Conservation (phyloP, 2,797 vertebrate species). For the Oreochromis mossambicus region DNA sequence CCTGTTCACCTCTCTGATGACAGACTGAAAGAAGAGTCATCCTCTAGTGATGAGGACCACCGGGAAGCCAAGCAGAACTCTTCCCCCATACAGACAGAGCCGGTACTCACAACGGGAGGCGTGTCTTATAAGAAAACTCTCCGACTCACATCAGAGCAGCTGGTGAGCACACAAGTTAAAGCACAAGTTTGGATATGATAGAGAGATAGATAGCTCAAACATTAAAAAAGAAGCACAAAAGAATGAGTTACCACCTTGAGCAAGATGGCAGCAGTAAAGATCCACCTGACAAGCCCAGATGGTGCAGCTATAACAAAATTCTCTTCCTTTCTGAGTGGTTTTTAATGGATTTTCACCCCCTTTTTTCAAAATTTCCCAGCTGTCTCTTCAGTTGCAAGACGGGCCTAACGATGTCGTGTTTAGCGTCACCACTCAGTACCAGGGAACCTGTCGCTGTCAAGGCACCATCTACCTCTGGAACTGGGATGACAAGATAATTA, state of each 20-base stretch:
- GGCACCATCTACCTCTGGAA: constrained; percentile 98
- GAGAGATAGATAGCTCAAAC: neutral
- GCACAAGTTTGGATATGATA: neutral
- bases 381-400: constrained; percentile 87
- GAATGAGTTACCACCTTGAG: neutral
- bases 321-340: neutral
- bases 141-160: constrained; percentile 90
- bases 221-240: neutral
- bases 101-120: constrained; percentile 65
- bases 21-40: constrained; percentile 90
- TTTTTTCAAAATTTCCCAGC: constrained; percentile 49
- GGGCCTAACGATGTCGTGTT: constrained; percentile 93
- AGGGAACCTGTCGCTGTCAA: constrained; percentile 95
- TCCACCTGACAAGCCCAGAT: neutral
- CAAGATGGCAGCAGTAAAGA: neutral
- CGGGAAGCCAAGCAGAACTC: constrained; percentile 70
- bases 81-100: constrained; percentile 61
- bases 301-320: neutral
- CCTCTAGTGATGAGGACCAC: constrained; percentile 91
- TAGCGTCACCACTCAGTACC: constrained; percentile 97
- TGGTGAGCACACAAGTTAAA: constrained; percentile 72
- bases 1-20: neutral
- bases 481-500: constrained; percentile 96
- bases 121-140: constrained; percentile 94
- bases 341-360: neutral